phyloP scores from a whole-genome alignment of 2,888 invertebrate species.

The Parnassius orleans region DNA sequence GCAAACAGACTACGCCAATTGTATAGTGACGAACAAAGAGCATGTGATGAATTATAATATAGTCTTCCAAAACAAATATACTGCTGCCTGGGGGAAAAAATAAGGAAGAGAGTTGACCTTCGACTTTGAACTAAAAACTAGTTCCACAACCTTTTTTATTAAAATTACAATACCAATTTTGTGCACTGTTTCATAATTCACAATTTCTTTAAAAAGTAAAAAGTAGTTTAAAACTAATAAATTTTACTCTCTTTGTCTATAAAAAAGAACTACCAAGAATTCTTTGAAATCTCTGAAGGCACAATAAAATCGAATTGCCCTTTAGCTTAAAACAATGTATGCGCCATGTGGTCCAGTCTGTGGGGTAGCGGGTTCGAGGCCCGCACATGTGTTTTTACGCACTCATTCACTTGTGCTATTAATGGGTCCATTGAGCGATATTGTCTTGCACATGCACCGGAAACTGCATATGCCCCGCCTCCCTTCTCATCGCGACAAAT shows the following conservation, averaged over 20 bases:
- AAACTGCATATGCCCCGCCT: slow-evolving; percentile 51
- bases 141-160: no score
- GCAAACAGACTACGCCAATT: no score
- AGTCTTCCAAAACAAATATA: no score
- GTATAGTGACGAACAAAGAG: no score
- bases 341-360: slow-evolving; percentile 56
- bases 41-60: no score
- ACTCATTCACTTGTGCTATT: slow-evolving; percentile 74
- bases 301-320: slow-evolving; percentile 53
- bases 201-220: no score
- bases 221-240: neutral
- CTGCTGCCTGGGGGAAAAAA: no score
- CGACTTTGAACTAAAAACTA: no score
- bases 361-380: slow-evolving; percentile 51
- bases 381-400: slow-evolving; percentile 70
- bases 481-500: slow-evolving; percentile 54
- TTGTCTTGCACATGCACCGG: slow-evolving; percentile 79
- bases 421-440: slow-evolving; percentile 73
- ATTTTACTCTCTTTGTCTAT: neutral
- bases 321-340: slow-evolving; percentile 74
- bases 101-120: no score
- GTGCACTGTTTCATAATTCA: no score
- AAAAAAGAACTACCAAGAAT: slow-evolving; percentile 41
- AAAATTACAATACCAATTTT: no score
- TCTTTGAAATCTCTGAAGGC: slow-evolving; percentile 70